These are phyloP conservation scores for Plebejus melissa DNA, from an alignment of 2,888 invertebrate genomes.

Conservation along the genomic window DNA sequence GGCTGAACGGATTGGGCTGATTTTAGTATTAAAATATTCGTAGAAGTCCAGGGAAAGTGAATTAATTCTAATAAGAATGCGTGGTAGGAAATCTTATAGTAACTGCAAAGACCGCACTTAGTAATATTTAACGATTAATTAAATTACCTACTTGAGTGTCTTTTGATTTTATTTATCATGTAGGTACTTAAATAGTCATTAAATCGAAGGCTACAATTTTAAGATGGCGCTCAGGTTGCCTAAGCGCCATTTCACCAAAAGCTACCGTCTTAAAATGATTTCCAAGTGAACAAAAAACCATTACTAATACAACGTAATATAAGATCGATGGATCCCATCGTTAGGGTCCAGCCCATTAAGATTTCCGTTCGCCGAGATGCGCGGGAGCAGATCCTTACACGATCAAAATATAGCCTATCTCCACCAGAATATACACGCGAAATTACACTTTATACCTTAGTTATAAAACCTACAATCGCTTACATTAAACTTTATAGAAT, in stretches of 20 bases:
- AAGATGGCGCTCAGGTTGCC: neutral
- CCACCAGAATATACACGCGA: conserved; percentile 30
- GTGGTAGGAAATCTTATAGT: no score
- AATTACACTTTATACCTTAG: conserved; percentile 36
- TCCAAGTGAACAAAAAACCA: conserved; percentile 34
- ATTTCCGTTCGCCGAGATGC: conserved; percentile 74
- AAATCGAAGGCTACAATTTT: neutral
- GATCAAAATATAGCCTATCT: conserved; percentile 43
- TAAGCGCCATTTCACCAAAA: conserved; percentile 4
- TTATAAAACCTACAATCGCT: conserved; percentile 24
- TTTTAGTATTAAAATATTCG: no score
- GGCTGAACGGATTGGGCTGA: no score
- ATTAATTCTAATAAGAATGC: no score
- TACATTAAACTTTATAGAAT: conserved; percentile 14
- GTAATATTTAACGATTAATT: no score
- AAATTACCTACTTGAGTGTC: no score
- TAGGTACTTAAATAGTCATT: no score
- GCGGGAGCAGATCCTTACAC: conserved; percentile 55
- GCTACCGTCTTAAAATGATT: conserved; percentile 20
- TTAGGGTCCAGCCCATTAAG: conserved; percentile 77
- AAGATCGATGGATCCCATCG: conserved; percentile 72
- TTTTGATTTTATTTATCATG: no score
- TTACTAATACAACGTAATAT: conserved; percentile 50
- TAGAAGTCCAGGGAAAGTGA: no score
- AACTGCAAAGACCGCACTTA: no score